Conservation (phyloP, 2,113 vertebrate genomes). For the Mastomys natalensis region DNA sequence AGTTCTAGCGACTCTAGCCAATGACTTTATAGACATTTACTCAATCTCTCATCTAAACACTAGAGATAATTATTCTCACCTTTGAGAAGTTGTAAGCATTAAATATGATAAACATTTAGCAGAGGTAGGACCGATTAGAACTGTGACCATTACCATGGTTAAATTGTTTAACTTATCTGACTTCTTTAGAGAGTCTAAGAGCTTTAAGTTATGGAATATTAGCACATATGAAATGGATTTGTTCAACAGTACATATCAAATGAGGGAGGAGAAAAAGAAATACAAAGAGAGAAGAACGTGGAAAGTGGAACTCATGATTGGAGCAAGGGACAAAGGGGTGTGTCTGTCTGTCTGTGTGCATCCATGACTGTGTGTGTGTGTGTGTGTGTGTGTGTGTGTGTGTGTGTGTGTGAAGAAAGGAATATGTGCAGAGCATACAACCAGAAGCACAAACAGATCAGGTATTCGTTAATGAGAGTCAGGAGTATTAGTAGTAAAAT, state of each 20-base stretch:
- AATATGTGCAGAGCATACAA: neutral
- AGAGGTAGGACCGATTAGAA: neutral
- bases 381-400: fast-evolving
- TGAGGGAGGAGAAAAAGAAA: neutral
- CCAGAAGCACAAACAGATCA: fast-evolving
- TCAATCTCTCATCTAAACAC: neutral
- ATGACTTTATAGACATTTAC: neutral
- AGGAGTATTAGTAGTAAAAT: neutral
- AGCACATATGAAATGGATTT: neutral
- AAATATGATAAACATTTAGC: neutral
- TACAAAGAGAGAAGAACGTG: neutral
- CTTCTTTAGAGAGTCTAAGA: neutral
- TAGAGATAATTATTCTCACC: neutral
- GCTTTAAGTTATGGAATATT: neutral
- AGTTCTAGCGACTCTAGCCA: neutral
- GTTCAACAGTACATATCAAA: neutral
- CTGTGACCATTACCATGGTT: neutral
- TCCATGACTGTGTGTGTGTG: neutral
- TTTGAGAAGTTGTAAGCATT: neutral
- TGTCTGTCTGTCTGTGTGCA: no score
- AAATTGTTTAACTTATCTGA: neutral
- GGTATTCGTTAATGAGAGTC: neutral
- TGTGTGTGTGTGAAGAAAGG: neutral
- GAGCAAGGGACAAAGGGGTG: neutral
- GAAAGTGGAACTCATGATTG: neutral